A percentile compares a stretch with the other conserved stretches of the same genome.
Evolutionary conservation across 2,113 vertebrate species (phyloP).

Genomic region (Odocoileus virginianus): DNA sequence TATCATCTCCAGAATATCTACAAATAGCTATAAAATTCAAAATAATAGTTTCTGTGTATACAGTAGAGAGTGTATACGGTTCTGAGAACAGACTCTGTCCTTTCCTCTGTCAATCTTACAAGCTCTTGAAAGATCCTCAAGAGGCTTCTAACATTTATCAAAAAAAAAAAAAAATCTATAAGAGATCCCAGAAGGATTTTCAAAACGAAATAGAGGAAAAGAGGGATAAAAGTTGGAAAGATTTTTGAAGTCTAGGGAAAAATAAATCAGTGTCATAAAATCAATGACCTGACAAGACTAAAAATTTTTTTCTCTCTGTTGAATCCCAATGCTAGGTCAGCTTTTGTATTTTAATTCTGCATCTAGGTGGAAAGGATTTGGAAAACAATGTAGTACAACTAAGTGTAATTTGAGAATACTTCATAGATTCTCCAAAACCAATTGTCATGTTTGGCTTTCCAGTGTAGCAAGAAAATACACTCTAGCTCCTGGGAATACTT

Average conservation of each 20-base stretch:
- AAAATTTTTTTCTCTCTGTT: constrained; percentile 22
- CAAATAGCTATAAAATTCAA: not conserved
- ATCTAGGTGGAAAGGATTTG: not conserved
- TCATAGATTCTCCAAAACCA: not conserved
- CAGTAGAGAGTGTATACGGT: not conserved
- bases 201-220: constrained; percentile 50
- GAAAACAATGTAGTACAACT: not conserved
- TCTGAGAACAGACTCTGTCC: not conserved
- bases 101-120: not conserved
- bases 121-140: constrained; percentile 21
- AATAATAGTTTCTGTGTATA: not conserved
- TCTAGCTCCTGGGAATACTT: not conserved
- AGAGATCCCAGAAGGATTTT: not conserved
- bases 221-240: constrained; percentile 29
- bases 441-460: not conserved
- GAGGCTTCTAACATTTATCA: not conserved
- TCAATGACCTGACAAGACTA: constrained; percentile 19
- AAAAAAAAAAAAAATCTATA: not conserved
- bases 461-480: not conserved
- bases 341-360: not conserved
- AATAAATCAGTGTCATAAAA: constrained; percentile 43
- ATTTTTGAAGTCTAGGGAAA: constrained; percentile 16
- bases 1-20: not conserved
- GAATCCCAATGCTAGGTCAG: not conserved
- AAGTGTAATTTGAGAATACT: not conserved